Base-by-base conservation (phyloP, 2,888 invertebrate species). In the Psylliodes chrysocephalus region DNA sequence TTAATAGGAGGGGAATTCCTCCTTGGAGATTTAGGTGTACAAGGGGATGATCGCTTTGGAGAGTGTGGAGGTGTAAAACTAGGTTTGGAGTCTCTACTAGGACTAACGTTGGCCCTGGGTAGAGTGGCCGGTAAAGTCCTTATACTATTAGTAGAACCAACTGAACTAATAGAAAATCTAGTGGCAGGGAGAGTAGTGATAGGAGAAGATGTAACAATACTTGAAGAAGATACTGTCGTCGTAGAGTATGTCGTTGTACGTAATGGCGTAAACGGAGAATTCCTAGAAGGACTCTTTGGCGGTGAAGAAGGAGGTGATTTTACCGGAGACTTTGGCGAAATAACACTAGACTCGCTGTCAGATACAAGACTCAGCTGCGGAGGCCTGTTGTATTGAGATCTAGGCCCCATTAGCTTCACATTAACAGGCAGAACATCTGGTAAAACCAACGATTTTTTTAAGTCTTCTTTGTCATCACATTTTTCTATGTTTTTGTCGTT, bases 351-450 rank as follows among this genome's bases (percentile, higher is more conserved):
- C 55, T 73, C 71, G 40, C 68, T 68, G 17, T 76, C 59, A 0
- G 69, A 63, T n/a, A 72, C 68, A 46, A 79, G 70, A 69, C 75
- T 80, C 22, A 80, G 63, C 61, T 79, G 77, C 19, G 77, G 69
- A 30, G 81, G 78, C 59, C 80, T 71, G 60, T 73, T 73, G 60
- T 78, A 77, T 56, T 77, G 77, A 67, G 79, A 77, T 75, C 81
- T 74, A 35, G 79, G 77, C 53, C 75, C 75, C 42, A 80, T 69
- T 44, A 81, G 69, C 75, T 86, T 87, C 2, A 83, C 86, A 49
- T 85, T 86, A 63, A 85, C 80, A n/a, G 86, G 86, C 63, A 86
- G 76, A 8, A 87, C 85, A 75, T 86, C 86, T 6, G 86, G 87
- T 66, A 87, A 74, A 17, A 73, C 75, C 69, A 85, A 83, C 40